These are phyloP conservation scores for Corynorhinus townsendii DNA, from an alignment of 2,113 vertebrate genomes.

Conservation along the genomic window DNA sequence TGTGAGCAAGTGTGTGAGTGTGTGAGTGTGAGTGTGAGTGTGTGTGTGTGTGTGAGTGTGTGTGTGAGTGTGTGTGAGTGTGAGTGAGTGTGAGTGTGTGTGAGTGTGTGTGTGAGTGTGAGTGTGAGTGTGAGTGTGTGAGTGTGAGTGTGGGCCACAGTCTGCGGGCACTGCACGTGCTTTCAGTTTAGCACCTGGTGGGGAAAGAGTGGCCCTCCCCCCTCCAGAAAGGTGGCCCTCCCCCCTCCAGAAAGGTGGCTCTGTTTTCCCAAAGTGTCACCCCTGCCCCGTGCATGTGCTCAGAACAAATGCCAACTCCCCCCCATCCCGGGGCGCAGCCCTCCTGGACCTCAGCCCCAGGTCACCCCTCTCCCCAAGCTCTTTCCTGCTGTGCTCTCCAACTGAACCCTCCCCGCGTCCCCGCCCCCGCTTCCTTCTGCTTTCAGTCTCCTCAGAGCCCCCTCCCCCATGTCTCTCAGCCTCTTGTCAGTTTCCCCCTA, in stretches of 20 bases:
- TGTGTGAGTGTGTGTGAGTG: not conserved
- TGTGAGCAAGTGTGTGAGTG: fast-evolving
- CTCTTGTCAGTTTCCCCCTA: not conserved
- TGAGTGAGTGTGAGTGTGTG: not conserved
- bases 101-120: fast-evolving
- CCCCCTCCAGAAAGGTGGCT: not conserved
- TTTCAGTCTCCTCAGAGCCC: not conserved
- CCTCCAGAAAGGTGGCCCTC: not conserved
- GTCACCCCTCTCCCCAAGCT: not conserved
- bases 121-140: not conserved
- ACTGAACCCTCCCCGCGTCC: no score
- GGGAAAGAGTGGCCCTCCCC: not conserved
- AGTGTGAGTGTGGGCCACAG: fast-evolving
- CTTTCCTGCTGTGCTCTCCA: not conserved
- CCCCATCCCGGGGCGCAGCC: fast-evolving
- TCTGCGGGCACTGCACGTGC: no score
- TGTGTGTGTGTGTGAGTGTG: not conserved
- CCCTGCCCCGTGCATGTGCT: no score
- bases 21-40: not conserved
- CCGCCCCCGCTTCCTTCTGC: fast-evolving
- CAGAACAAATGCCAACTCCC: not conserved
- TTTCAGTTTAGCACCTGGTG: not conserved
- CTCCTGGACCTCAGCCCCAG: not conserved
- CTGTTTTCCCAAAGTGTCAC: not conserved
- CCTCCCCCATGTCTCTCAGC: not conserved